Evolutionary conservation across 2,888 invertebrate species (phyloP).

Genomic region (Lacanobia wlatinum): DNA sequence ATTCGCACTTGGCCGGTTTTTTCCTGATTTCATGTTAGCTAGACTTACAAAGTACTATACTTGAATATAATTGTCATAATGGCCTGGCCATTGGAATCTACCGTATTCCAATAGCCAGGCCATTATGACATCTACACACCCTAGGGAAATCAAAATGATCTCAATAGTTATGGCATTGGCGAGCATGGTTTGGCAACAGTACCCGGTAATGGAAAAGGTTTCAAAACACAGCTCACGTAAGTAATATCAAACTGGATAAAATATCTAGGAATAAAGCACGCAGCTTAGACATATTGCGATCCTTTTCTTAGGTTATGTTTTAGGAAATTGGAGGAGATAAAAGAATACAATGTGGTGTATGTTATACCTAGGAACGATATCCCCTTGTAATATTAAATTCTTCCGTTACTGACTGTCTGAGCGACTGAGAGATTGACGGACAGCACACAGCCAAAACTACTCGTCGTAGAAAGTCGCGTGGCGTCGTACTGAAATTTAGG

Average conservation of each 20-base stretch:
- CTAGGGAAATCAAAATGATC: constrained; percentile 12
- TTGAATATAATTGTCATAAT: too few species aligned
- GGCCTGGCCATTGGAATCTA: too few species aligned
- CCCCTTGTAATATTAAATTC: too few species aligned
- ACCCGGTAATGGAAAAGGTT: constrained; percentile 31
- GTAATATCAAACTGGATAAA: constrained; percentile 45
- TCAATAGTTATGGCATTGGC: neutral
- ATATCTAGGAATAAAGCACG: constrained; percentile 27
- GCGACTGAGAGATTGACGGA: too few species aligned
- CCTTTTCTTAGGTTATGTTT: neutral
- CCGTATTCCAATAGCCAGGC: neutral
- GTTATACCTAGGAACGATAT: neutral
- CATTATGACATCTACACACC: neutral
- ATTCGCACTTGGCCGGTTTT: too few species aligned
- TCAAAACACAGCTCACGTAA: constrained; percentile 42
- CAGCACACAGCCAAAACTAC: too few species aligned
- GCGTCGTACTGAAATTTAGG: too few species aligned
- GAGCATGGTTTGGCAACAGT: neutral
- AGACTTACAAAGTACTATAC: too few species aligned
- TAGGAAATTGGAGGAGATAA: neutral
- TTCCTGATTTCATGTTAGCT: too few species aligned
- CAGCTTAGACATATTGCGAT: constrained; percentile 22
- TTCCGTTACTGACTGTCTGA: too few species aligned
- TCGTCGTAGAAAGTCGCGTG: too few species aligned
- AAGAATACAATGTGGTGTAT: neutral